phyloP scores from a whole-genome alignment of 1,140 invertebrate species.

The Chionoecetes opilio region DNA sequence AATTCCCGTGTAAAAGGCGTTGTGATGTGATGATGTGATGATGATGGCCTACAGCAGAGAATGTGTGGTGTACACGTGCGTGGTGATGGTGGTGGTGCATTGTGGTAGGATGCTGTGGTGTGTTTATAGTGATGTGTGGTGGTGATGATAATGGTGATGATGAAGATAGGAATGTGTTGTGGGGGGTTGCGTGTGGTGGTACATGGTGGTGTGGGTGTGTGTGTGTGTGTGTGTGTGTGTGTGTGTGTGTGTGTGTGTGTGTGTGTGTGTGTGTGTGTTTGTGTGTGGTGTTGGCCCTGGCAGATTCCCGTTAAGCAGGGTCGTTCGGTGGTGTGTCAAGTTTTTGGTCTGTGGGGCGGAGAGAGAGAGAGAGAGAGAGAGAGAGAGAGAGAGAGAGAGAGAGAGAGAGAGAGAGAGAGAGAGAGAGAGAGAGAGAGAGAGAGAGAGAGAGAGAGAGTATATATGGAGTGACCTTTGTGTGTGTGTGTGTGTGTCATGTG shows the following conservation, averaged over 20 bases:
- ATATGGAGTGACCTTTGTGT: not conserved
- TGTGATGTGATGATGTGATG: too few species aligned
- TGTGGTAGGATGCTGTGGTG: too few species aligned
- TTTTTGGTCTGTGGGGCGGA: not conserved
- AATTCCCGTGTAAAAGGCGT: too few species aligned
- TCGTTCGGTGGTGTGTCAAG: not conserved
- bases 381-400: slow-evolving; percentile 14
- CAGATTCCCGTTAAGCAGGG: not conserved
- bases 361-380: slow-evolving; percentile 27
- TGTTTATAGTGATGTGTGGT: too few species aligned
- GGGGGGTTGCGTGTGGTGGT: too few species aligned
- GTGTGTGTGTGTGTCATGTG: not conserved
- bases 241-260: slow-evolving; percentile 15
- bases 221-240: slow-evolving; percentile 17
- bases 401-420: slow-evolving; percentile 11
- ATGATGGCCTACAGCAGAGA: too few species aligned
- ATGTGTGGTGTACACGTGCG: too few species aligned
- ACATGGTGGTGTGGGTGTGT: not conserved
- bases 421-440: not conserved
- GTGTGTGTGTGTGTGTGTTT: not conserved
- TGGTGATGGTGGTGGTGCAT: too few species aligned
- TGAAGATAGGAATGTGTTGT: too few species aligned
- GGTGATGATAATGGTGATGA: too few species aligned
- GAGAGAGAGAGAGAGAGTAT: not conserved
- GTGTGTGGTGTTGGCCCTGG: slow-evolving; percentile 16